phyloP scores from a whole-genome alignment of 2,888 invertebrate genomes.

The Synergus gifuensis region DNA sequence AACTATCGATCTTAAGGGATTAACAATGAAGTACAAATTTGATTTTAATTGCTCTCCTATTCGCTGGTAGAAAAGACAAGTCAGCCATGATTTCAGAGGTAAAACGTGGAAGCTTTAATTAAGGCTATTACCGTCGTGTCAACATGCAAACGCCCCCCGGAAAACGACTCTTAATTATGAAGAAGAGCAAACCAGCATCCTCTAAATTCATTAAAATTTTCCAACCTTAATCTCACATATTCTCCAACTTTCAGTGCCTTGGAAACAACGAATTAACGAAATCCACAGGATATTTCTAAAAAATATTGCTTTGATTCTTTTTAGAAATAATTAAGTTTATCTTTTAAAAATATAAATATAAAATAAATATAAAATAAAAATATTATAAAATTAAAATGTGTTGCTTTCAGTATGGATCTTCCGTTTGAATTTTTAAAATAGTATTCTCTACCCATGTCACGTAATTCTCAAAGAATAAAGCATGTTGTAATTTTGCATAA shows the following conservation, averaged over 20 bases:
- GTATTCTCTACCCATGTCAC: too few relatives aligned
- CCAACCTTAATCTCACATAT: not conserved
- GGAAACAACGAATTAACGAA: not conserved
- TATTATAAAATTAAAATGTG: too few relatives aligned
- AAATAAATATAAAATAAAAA: too few relatives aligned
- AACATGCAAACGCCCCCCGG: constrained; percentile 25
- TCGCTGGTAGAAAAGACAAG: not conserved
- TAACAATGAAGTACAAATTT: not conserved
- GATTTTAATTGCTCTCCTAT: not conserved
- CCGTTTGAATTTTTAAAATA: too few relatives aligned
- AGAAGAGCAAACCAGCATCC: constrained; percentile 27
- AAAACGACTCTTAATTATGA: constrained; percentile 32
- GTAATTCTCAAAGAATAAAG: too few relatives aligned
- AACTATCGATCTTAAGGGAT: constrained; percentile 7
- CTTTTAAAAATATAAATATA: too few relatives aligned
- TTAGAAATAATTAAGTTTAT: not conserved
- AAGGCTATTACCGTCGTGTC: constrained; percentile 30
- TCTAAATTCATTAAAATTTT: constrained; percentile 13
- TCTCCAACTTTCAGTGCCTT: not conserved
- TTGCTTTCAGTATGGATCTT: too few relatives aligned
- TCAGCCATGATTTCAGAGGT: constrained; percentile 8
- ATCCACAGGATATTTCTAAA: not conserved
- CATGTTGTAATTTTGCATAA: too few relatives aligned
- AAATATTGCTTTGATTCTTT: not conserved
- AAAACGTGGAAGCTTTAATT: constrained; percentile 37